Base-by-base conservation (phyloP, 2,113 vertebrate genomes). In the Xiphophorus maculatus region DNA sequence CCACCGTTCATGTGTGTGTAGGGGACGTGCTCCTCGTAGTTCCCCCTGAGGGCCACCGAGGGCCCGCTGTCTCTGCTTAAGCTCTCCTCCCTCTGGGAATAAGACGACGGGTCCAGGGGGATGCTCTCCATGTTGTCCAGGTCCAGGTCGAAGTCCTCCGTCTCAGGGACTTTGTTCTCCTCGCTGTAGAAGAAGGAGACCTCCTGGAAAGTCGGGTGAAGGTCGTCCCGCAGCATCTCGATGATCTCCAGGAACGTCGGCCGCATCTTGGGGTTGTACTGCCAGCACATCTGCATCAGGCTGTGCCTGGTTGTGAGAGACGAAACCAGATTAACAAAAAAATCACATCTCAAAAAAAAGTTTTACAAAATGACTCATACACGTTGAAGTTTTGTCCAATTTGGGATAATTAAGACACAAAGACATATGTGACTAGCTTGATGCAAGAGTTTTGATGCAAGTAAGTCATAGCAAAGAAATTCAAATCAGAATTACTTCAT, bases 81-180 rank as follows among this genome's bases (percentile, higher is more conserved):
- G 0, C 71, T 93, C 74, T 96, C 96, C 90, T 97, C 97, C 77
- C 95, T 91, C 87, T 97, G 96, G 0, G 95, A 95, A 91, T 96
- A 98, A 0, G 96, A 97, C 12, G 97, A 96, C 0, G 96, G 97
- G 84, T 98, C 97, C 28, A 99, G 93, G 10, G 98, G 98, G 77
- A 99, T 97, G 82, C 96, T 99, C 89, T 99, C 98, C 97, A 99
- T 99, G 94, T 99, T 98, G 88, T 99, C 98, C 1, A 98, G 95
- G 93, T 98, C 97, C 93, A 98, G 92, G 91, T 99, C 97, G 1
- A 97, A 96, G 44, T 99, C 98, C 93, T 99, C 98, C 0, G 89
- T 94, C 81, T 99, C 98, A 0, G 96, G 97, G 5, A 95, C 94
- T 87, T 98, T 99, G 95, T 99, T 99, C 83, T 98, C 98, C 82